Evolutionary conservation across 1,140 invertebrate genomes (phyloP).

Genomic region (Brachionus sp.): DNA sequence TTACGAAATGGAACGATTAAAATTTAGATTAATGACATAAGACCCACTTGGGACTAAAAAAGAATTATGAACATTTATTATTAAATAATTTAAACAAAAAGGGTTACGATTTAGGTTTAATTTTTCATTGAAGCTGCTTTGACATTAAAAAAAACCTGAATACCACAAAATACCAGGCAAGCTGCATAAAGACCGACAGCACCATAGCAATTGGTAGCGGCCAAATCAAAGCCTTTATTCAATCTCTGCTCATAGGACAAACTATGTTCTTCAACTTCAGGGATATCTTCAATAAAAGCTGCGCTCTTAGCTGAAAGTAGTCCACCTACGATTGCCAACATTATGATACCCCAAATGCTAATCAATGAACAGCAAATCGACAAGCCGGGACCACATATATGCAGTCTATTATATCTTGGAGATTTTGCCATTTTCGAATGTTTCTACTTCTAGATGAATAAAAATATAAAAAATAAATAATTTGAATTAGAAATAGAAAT

Average conservation of each 20-base stretch:
- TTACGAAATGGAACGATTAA: background rate
- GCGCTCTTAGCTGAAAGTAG: slow-evolving; percentile 23
- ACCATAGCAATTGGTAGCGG: slow-evolving; percentile 39
- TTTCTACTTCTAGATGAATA: background rate
- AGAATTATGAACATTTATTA: background rate
- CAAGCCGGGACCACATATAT: slow-evolving; percentile 34
- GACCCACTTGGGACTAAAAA: background rate
- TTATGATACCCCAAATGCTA: slow-evolving; percentile 45
- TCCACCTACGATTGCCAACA: slow-evolving; percentile 39
- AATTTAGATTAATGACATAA: background rate
- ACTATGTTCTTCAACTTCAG: slow-evolving; percentile 23
- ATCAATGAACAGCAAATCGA: slow-evolving; percentile 39
- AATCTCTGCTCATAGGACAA: background rate
- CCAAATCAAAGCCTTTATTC: background rate
- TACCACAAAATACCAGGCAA: slow-evolving; percentile 21
- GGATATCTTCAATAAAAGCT: slow-evolving; percentile 43
- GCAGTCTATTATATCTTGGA: slow-evolving; percentile 16
- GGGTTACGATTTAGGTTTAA: background rate
- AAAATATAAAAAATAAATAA: slow-evolving; percentile 12
- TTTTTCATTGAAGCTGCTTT: slow-evolving; percentile 11
- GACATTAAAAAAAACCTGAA: slow-evolving; percentile 36
- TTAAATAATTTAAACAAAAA: background rate
- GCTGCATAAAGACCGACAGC: slow-evolving; percentile 29
- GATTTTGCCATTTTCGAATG: slow-evolving; percentile 18
- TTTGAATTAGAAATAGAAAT: slow-evolving; percentile 24